These are phyloP conservation scores for Sanderia malayensis DNA, from an alignment of 30 jellyfish, hydroid and myxozoan species.

Conservation along the genomic window DNA sequence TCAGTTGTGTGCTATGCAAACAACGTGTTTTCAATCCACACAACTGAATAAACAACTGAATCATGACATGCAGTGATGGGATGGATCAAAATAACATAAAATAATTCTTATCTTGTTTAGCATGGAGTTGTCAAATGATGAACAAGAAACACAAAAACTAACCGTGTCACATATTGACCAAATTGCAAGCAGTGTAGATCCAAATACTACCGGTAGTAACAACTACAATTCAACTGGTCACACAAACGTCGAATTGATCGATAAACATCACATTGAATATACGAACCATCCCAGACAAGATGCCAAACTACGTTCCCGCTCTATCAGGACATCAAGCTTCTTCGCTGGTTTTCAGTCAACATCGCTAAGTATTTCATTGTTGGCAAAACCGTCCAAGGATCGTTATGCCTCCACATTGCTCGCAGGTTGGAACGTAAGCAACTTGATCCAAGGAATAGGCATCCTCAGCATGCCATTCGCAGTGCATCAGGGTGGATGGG, in stretches of 20 bases:
- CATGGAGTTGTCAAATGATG: too few relatives aligned
- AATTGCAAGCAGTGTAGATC: too few relatives aligned
- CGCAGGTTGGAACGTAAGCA: slow-evolving; percentile 97
- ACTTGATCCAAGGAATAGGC: slow-evolving; percentile 94
- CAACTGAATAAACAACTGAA: too few relatives aligned
- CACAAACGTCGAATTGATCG: slow-evolving; percentile 14
- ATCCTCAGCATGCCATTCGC: slow-evolving; percentile 77
- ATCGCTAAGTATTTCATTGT: slow-evolving; percentile 83
- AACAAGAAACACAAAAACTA: too few relatives aligned
- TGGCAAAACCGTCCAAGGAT: slow-evolving; percentile 89
- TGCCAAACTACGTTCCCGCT: not conserved
- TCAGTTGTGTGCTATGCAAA: too few relatives aligned
- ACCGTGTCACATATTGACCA: too few relatives aligned
- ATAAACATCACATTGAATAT: slow-evolving; percentile 21
- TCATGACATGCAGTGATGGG: too few relatives aligned
- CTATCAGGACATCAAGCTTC: slow-evolving; percentile 20
- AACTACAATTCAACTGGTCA: slow-evolving; percentile 38
- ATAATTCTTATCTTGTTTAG: too few relatives aligned
- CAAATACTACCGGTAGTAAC: too few relatives aligned
- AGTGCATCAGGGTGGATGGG: slow-evolving; percentile 94
- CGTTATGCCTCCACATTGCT: slow-evolving; percentile 85
- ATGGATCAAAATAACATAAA: too few relatives aligned
- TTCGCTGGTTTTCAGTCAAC: slow-evolving; percentile 64
- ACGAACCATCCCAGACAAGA: slow-evolving; percentile 21
- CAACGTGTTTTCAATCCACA: too few relatives aligned